Evolutionary conservation across 2,797 vertebrate genomes (phyloP), one percentile per base, ranked within the genome.

Genomic region (Mormyrops attenuatus): DNA sequence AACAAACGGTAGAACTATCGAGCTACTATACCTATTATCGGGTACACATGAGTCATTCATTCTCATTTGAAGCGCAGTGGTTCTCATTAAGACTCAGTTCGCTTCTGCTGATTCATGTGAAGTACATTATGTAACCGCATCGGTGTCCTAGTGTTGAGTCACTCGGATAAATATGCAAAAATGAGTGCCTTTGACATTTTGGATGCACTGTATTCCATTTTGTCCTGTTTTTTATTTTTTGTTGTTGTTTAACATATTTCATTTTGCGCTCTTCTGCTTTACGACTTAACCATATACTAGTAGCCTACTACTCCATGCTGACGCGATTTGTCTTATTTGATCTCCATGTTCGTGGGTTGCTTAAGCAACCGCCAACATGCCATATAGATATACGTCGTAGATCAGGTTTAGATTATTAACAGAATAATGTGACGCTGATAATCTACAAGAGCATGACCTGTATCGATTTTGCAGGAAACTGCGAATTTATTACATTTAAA

Each of bases 81-180:
- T 26, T 85, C 50, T 52, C 11, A 85, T 85, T 50, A 50, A 47
- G 80, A 50, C 22, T 15, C 22, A 26, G 22, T 85, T 85, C 20
- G 47, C 9, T 85, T 85, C 5, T 85, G 84, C 50, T 85, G 50
- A 52, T 52, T 50, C 47, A 52, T 85, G 9, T 50, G 84, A 52
- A 53, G 47, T 47, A 53, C 84, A 15, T 85, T 85, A 85, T 85
- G 49, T 85, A 85, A 85, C 84, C 9, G 13, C 84, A 34, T 50
- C n/a, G 47, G n/a, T 50, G 84, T 85, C 49, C 84, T 53, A 26
- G 84, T 85, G 20, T 85, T 85, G 84, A 85, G 47, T 80, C 84
- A 85, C 47, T 85, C 50, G 26, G 47, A 5, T 49, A 85, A 85
- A 85, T 85, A 85, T 85, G 49, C n/a, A 50, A 85, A 85, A 85